Conservation (phyloP, 2,888 invertebrate species). For the Rambutsinella grinnellia region DNA sequence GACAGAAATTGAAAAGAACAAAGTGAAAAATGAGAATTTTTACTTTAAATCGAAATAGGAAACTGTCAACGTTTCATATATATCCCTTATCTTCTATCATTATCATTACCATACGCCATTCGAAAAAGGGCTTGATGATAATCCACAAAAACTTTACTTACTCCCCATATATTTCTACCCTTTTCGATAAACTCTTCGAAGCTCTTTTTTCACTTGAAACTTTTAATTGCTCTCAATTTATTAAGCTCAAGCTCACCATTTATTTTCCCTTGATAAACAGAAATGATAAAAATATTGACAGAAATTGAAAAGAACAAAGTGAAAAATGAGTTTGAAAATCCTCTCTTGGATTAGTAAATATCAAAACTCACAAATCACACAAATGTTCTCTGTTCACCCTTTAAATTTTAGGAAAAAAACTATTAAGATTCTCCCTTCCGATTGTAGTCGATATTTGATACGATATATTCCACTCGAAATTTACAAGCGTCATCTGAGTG, state of each 20-base stretch:
- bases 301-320: background rate
- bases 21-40: background rate
- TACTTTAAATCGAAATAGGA: background rate
- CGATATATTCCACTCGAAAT: background rate
- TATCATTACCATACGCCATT: slow-evolving; percentile 25
- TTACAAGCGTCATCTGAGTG: background rate
- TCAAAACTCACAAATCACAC: background rate
- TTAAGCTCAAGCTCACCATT: background rate
- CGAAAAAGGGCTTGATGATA: too few species aligned
- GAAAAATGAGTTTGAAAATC: too few species aligned
- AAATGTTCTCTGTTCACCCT: background rate
- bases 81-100: slow-evolving; percentile 18
- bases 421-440: background rate
- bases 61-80: background rate
- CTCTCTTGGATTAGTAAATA: background rate
- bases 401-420: background rate
- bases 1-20: background rate
- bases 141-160: too few species aligned
- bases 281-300: background rate
- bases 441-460: background rate
- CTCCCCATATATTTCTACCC: too few species aligned
- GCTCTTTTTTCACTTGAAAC: too few species aligned
- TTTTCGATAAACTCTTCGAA: too few species aligned
- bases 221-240: background rate
- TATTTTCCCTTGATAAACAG: background rate